Evolutionary conservation across 2,113 vertebrate genomes (phyloP), one percentile per base, ranked within the genome.

Genomic region (Syrrhaptes paradoxus): DNA sequence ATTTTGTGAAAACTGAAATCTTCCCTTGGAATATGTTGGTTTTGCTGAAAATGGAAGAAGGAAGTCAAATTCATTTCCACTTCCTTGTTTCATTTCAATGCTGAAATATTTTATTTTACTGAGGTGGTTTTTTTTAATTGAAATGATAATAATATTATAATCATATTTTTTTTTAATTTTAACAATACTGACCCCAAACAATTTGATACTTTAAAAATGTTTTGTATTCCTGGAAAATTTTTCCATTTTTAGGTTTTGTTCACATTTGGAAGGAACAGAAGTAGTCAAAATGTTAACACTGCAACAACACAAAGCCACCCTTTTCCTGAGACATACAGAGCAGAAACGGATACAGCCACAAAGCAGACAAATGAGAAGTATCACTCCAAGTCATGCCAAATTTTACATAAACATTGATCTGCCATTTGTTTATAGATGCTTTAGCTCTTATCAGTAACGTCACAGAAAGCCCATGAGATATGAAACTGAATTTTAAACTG

Each of bases 271-370:
- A 82, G 21, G 58, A 83, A 90, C 48, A 86, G 4, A 46, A 54
- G 24, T 5, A 41, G 32, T 14, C 29, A 68, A 59, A 82, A 65
- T 3, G 4, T 59, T 75, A 78, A 68, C 38, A 34, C n/a, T 46
- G 63, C 26, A 76, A 72, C 14, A 76, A 20, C 28, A 61, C 28
- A 52, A 59, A 19, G 13, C 0, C 0, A 57, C 15, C 19, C 45
- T 41, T 55, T 52, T 48, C 45, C 13, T 28, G 41, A 48, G 66
- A 25, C 28, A 66, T 6, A 49, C 19, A 61, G 58, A 75, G 52
- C 28, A 77, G 61, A 73, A 52, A 77, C 26, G n/a, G 22, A 25
- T 16, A 10, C 0, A 55, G 51, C 20, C 45, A 63, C 43, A 82
- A 81, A 77, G 38, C 55, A 70, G n/a, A 79, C n/a, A 57, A 81